phyloP scores from a whole-genome alignment of 1,140 invertebrate species.

The Caenorhabditis elegans region WBcel235 BX284602.5:3587001-3587500 shows the following conservation, averaged over 20 bases:
- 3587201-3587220: not conserved
- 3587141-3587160: not conserved
- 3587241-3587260: not conserved
- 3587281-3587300: not conserved
- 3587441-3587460: too few relatives aligned
- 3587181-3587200: not conserved
- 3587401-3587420: too few relatives aligned
- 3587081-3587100: too few relatives aligned
- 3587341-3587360: not conserved
- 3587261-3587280: not conserved
- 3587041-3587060: not conserved
- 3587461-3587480: too few relatives aligned
- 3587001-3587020: not conserved
- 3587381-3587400: too few relatives aligned
- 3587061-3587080: not conserved
- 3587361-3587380: not conserved
- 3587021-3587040: not conserved
- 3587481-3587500: too few relatives aligned
- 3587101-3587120: too few relatives aligned
- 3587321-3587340: not conserved
- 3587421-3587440: too few relatives aligned
- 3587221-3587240: not conserved
- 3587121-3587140: too few relatives aligned
- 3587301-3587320: not conserved
- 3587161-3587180: not conserved